A percentile compares a stretch with the other conserved stretches of the same genome.
These are phyloP conservation scores for Epicauta chinensis DNA, from an alignment of 1,140 invertebrate genomes.

Conservation along the genomic window DNA sequence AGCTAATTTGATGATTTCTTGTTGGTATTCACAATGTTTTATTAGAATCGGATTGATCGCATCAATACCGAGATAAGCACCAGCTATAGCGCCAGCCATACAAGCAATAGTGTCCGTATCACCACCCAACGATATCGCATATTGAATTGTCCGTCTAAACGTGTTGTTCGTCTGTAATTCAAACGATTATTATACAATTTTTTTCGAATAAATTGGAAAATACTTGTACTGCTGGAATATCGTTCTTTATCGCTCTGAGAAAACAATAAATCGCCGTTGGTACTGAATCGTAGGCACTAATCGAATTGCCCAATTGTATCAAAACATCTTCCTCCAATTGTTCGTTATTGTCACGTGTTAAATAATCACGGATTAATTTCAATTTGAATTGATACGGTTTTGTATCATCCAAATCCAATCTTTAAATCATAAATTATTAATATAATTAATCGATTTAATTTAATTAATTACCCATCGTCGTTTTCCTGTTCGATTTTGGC, in stretches of 20 bases:
- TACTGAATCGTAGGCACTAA: constrained; percentile 63
- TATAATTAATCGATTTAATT: neutral
- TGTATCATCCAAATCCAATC: constrained; percentile 15
- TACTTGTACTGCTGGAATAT: constrained; percentile 52
- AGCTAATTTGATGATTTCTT: constrained; percentile 47
- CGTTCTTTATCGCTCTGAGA: constrained; percentile 51
- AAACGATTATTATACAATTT: neutral
- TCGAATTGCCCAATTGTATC: constrained; percentile 53
- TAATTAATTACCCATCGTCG: constrained; percentile 17
- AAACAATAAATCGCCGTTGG: constrained; percentile 73
- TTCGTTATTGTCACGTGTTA: constrained; percentile 37
- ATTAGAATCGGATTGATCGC: constrained; percentile 52
- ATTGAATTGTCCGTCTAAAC: constrained; percentile 62
- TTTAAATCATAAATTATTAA: constrained; percentile 1
- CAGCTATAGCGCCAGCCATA: constrained; percentile 72
- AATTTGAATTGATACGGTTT: constrained; percentile 49
- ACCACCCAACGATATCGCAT: constrained; percentile 67
- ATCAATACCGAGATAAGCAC: constrained; percentile 64
- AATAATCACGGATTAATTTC: constrained; percentile 44
- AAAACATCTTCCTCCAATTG: constrained; percentile 48
- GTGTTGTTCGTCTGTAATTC: constrained; percentile 31
- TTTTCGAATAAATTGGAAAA: too few relatives aligned
- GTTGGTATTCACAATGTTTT: constrained; percentile 57
- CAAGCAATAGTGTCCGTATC: constrained; percentile 76
- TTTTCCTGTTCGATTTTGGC: constrained; percentile 49